Conservation (phyloP, 1,140 invertebrate species). For the Lepidurus arcticus region DNA sequence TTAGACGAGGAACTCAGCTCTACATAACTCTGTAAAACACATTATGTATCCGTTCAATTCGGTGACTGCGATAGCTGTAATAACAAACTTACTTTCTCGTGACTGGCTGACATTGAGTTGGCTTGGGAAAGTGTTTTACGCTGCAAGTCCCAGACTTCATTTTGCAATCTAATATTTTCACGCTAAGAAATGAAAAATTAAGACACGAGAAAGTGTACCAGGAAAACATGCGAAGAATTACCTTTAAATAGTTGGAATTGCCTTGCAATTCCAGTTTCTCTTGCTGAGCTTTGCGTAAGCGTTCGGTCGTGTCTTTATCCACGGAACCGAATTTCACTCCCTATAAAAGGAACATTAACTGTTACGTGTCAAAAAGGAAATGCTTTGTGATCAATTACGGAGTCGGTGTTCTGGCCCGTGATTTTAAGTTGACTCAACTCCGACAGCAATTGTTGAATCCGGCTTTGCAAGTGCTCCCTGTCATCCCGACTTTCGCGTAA, state of each 20-base stretch:
- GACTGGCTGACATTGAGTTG: neutral
- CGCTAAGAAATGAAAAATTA: neutral
- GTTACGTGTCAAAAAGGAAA: neutral
- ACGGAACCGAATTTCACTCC: neutral
- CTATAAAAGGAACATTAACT: neutral
- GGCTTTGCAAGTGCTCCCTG: neutral
- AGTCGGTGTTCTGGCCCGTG: neutral
- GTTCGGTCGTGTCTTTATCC: neutral
- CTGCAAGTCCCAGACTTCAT: neutral
- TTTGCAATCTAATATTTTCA: neutral
- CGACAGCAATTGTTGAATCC: neutral
- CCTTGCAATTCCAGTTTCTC: neutral
- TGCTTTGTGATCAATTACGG: neutral
- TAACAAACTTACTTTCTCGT: neutral
- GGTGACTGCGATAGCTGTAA: neutral
- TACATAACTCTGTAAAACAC: neutral
- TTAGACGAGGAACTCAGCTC: conserved; percentile 1
- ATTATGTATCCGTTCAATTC: neutral
- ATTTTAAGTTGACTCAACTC: neutral
- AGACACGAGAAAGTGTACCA: neutral
- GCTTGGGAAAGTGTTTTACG: neutral
- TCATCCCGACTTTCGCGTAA: neutral
- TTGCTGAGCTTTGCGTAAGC: neutral
- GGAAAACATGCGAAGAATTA: neutral
- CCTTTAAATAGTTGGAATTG: neutral